These are phyloP conservation scores for Darevskia nairensis DNA, from an alignment of 2,797 vertebrate genomes.

Conservation along the genomic window DNA sequence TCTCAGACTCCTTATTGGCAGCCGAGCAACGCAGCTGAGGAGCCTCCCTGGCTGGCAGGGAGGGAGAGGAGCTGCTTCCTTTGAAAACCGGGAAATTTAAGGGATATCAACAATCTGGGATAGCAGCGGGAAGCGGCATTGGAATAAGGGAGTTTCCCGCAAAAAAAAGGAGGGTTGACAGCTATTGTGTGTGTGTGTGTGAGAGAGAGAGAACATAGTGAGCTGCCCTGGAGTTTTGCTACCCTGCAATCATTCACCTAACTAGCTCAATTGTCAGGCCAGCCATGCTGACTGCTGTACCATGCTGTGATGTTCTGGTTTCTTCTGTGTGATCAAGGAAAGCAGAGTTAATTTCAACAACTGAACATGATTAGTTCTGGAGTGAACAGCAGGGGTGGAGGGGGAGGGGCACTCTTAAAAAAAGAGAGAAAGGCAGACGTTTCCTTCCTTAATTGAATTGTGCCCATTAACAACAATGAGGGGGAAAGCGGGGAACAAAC, in stretches of 20 bases:
- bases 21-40: too few species aligned
- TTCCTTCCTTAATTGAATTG: conserved; percentile 74
- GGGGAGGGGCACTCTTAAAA: conserved; percentile 3
- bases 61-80: too few species aligned
- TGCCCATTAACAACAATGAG: conserved; percentile 56
- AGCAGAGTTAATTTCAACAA: conserved; percentile 55
- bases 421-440: conserved; percentile 51
- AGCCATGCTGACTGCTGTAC: neutral
- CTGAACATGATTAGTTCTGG: conserved; percentile 50
- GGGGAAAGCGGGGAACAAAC: conserved; percentile 33
- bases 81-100: too few species aligned
- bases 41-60: too few species aligned
- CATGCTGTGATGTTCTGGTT: neutral
- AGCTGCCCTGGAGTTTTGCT: neutral
- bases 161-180: too few species aligned
- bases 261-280: neutral
- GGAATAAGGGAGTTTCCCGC: too few species aligned
- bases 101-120: too few species aligned
- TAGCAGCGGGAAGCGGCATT: too few species aligned
- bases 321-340: neutral
- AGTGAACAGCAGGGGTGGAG: conserved; percentile 30
- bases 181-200: too few species aligned
- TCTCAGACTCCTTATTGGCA: too few species aligned
- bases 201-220: too few species aligned
- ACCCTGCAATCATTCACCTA: neutral